Base-by-base conservation (phyloP, 2,888 invertebrate species). In the Chloroclystis v-ata region DNA sequence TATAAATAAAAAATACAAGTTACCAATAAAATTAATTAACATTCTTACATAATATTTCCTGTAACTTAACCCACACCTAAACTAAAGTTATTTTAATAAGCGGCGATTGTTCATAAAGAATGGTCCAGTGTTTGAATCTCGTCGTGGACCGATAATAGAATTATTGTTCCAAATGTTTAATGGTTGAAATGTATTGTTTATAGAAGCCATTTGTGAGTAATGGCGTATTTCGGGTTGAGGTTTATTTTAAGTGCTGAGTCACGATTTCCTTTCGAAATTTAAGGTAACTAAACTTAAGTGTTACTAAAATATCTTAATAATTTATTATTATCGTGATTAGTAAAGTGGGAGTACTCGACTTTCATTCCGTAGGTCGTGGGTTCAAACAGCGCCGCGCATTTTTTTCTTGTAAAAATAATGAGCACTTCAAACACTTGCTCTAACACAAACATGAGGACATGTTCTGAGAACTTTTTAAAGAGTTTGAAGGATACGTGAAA, bases 41-140 rank as follows among this genome's bases (percentile, higher is more conserved):
- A n/a, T n/a, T n/a, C n/a, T n/a, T n/a, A n/a, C n/a, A n/a, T n/a
- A 16, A 10, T 16, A 10, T 24, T 7, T 10, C 54, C 56, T 16
- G 13, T 59, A 40, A 52, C 59, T 71, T 70, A 35, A n/a, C 54
- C 67, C 68, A 46, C 39, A 13, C 47, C 47, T 14, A 43, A 54
- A 40, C 46, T 33, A 40, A 59, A 67, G 64, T 66, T 69, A 75
- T 78, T 72, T 78, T 72, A 79, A 82, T 76, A 77, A 69, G 56
- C 64, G 69, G 43, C 67, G 71, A 77, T 82, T 82, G 78, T 83
- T 78, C 67, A 59, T 56, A 33, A 33, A 35, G 64, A 63, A 52
- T 50, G 60, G 53, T 61, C 64, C 60, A 54, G 60, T 47, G 67
- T 78, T 73, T 61, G 69, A 69, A 50, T 71, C 70, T 54, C 51